Percentiles rank a stretch among this genome's conserved stretches.
phyloP scores from a whole-genome alignment of 1,140 invertebrate species.

The Hormaphis cornu region DNA sequence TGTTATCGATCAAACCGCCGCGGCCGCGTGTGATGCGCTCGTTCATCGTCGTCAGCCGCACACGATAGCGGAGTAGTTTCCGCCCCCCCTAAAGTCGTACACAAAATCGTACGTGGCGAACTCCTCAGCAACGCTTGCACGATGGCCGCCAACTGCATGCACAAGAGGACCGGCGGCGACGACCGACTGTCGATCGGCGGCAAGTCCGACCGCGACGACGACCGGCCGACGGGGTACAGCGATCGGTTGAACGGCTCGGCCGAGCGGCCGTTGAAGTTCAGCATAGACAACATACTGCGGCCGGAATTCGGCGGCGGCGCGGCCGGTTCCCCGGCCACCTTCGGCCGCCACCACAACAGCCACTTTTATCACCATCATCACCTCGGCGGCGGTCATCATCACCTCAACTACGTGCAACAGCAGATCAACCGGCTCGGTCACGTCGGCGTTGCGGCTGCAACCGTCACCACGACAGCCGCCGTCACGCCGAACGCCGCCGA shows the following conservation, averaged over 20 bases:
- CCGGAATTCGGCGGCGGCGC: slow-evolving; percentile 50
- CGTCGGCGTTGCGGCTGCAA: slow-evolving; percentile 52
- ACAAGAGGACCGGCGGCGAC: background rate
- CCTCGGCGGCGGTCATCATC: background rate
- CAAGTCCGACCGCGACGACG: background rate
- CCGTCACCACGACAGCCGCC: slow-evolving; percentile 34
- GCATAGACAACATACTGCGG: slow-evolving; percentile 54
- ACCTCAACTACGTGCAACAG: background rate
- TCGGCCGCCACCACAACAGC: slow-evolving; percentile 1
- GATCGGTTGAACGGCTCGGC: background rate
- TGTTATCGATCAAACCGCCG: too few species aligned
- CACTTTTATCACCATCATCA: slow-evolving; percentile 16
- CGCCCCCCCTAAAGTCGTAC: too few species aligned
- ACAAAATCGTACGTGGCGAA: too few species aligned
- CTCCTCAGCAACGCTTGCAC: too few species aligned
- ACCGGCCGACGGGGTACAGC: background rate
- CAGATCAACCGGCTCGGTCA: slow-evolving; percentile 35
- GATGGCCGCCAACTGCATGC: background rate
- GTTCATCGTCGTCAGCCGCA: too few species aligned
- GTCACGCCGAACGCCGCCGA: background rate
- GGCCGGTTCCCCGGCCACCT: slow-evolving; percentile 4
- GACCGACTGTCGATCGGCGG: background rate
- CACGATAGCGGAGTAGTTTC: too few species aligned
- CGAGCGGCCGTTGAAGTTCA: slow-evolving; percentile 43
- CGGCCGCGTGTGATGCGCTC: too few species aligned